Percentiles rank a stretch among this genome's conserved stretches.
Conservation (phyloP, 2,888 invertebrate genomes). For the Coleophora flavipennella region DNA sequence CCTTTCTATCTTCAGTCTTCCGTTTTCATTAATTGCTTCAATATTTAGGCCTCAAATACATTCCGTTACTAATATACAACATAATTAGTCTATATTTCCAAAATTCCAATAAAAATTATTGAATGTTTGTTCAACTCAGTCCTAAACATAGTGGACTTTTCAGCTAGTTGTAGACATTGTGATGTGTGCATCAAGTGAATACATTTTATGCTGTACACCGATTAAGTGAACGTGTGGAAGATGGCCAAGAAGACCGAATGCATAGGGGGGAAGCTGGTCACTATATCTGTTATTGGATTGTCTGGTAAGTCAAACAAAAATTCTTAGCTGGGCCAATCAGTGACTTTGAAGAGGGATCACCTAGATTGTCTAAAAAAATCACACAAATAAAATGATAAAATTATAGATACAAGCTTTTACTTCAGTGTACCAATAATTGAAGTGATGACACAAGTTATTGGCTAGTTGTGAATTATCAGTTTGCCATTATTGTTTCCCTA, state of each 20-base stretch:
- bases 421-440: too few relatives aligned
- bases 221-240: slow-evolving; percentile 39
- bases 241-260: slow-evolving; percentile 85
- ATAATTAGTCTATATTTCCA: slow-evolving; percentile 7
- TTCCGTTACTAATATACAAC: slow-evolving; percentile 1
- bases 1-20: slow-evolving; percentile 28
- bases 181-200: slow-evolving; percentile 50
- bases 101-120: slow-evolving; percentile 4
- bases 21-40: slow-evolving; percentile 32
- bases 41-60: background rate
- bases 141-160: too few relatives aligned
- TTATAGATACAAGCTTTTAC: too few relatives aligned
- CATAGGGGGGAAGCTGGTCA: slow-evolving; percentile 78
- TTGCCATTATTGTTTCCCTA: too few relatives aligned
- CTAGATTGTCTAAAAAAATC: too few relatives aligned
- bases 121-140: too few relatives aligned
- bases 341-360: too few relatives aligned
- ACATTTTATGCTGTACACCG: slow-evolving; percentile 31
- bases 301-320: slow-evolving; percentile 68
- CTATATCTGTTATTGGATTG: slow-evolving; percentile 93
- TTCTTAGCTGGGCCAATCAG: too few relatives aligned
- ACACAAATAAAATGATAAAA: too few relatives aligned
- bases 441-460: too few relatives aligned
- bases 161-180: slow-evolving; percentile 32
- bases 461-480: too few relatives aligned